These are phyloP conservation scores for Lingula anatina DNA, from an alignment of 2,888 invertebrate genomes.

Conservation along the genomic window DNA sequence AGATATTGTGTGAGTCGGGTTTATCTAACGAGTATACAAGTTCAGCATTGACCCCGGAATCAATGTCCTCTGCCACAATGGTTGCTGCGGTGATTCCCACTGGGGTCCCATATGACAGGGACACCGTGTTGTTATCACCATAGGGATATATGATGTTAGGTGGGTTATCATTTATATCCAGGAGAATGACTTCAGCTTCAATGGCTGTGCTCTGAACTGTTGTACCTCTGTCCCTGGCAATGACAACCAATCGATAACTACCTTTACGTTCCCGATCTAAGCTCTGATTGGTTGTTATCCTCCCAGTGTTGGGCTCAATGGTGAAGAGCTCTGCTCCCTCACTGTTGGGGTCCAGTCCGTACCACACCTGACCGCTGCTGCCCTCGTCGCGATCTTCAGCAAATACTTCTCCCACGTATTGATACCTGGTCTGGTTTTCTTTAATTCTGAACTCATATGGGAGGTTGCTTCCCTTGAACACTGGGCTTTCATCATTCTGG, in stretches of 20 bases:
- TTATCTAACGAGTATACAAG: constrained; percentile 20
- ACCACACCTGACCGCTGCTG: neutral
- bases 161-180: constrained; percentile 39
- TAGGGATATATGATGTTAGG: constrained; percentile 35
- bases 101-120: constrained; percentile 17
- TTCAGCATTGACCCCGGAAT: constrained; percentile 29
- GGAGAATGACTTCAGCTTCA: constrained; percentile 22
- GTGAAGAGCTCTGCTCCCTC: constrained; percentile 9
- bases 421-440: neutral
- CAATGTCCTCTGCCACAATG: constrained; percentile 28
- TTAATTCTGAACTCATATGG: neutral
- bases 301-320: constrained; percentile 24
- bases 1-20: constrained; percentile 50
- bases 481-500: constrained; percentile 8
- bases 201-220: constrained; percentile 13
- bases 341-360: neutral
- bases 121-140: constrained; percentile 22
- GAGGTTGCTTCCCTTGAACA: neutral
- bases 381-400: neutral
- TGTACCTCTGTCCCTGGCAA: constrained; percentile 12
- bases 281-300: constrained; percentile 15
- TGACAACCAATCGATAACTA: constrained; percentile 9
- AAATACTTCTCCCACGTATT: neutral
- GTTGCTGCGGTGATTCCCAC: constrained; percentile 25
- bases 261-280: constrained; percentile 25